Base-by-base conservation (phyloP, 2,888 invertebrate species). In the Trichogramma evanescens region DNA sequence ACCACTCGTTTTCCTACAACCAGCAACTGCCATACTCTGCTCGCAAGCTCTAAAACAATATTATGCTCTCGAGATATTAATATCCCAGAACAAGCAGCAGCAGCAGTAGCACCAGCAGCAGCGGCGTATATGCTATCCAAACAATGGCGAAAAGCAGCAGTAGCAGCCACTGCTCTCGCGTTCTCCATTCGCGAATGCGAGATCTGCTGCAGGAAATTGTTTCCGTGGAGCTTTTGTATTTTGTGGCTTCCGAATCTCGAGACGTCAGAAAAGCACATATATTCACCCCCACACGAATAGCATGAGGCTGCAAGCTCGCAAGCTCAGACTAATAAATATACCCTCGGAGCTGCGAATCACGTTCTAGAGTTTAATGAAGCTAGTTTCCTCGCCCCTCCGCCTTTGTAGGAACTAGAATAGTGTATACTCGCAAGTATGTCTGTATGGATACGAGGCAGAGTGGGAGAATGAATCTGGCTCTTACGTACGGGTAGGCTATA, bases 191-290 rank as follows among this genome's bases (percentile, higher is more conserved):
- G 26, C 26, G 26, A 26, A 2, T 26, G 26, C 26, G 26, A 26
- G 26, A 70, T 72, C 72, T 71, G 71, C 71, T 66, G 68, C 65
- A 70, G 70, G 70, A 71, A 72, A 73, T 72, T 71, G 72, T 72
- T 72, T 69, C 26, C 26, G 26, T 26, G 26, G 68, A 74, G 73
- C 72, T 70, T 73, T 74, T 71, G 70, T 71, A 71, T 72, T 72
- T 71, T 71, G 69, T 65, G 72, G 73, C 72, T 72, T 72, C 73
- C 69, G 70, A 73, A 72, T 73, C 71, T 73, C 70, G 26, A 70
- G 70, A 71, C 69, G 68, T 71, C 70, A 69, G 64, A 50, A 26
- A 26, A 26, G 26, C 26, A 26, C 26, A 26, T 26, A 26, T 2
- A 26, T 26, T 26, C 26, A 26, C 26, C 26, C 26, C 26, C 26